Evolutionary conservation across 1,140 invertebrate genomes (phyloP).

Genomic region (Drosophila neocordata): DNA sequence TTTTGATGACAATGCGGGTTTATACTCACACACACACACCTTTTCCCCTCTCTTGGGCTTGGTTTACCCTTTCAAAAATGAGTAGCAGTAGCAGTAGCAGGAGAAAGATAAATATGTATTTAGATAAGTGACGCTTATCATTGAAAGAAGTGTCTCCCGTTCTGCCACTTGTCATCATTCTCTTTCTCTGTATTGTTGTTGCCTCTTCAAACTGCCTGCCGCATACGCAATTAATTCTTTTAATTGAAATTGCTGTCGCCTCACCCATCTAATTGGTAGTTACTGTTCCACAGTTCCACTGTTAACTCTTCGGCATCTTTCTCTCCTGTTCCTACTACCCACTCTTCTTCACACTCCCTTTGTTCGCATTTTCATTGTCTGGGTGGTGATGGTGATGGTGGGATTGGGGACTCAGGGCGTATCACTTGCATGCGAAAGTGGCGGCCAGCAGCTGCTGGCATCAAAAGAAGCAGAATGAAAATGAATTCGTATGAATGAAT

Average conservation of each 20-base stretch:
- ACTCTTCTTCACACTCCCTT: not conserved
- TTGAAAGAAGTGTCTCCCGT: not conserved
- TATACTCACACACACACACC: too few species aligned
- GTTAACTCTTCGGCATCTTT: slow-evolving; percentile 24
- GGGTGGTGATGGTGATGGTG: not conserved
- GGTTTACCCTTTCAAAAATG: slow-evolving; percentile 1
- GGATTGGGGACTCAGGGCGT: slow-evolving; percentile 27
- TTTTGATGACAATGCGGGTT: slow-evolving; percentile 58
- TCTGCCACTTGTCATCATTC: not conserved
- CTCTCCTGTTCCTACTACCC: slow-evolving; percentile 10
- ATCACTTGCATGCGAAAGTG: slow-evolving; percentile 75
- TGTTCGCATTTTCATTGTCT: slow-evolving; percentile 34
- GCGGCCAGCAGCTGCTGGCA: slow-evolving; percentile 48
- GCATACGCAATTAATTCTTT: slow-evolving; percentile 77
- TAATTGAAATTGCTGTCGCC: slow-evolving; percentile 76
- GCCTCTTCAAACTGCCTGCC: slow-evolving; percentile 63
- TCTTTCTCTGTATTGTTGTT: not conserved
- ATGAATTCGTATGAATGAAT: slow-evolving; percentile 51
- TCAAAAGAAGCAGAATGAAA: slow-evolving; percentile 35
- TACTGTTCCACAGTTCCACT: slow-evolving; percentile 56
- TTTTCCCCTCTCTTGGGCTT: too few species aligned
- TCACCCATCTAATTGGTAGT: slow-evolving; percentile 76
- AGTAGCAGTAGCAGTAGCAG: not conserved
- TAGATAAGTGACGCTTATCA: slow-evolving; percentile 76
- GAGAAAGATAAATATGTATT: slow-evolving; percentile 72